Evolutionary conservation across 2,113 vertebrate species (phyloP).

Genomic region (Corvus hawaiiensis): DNA sequence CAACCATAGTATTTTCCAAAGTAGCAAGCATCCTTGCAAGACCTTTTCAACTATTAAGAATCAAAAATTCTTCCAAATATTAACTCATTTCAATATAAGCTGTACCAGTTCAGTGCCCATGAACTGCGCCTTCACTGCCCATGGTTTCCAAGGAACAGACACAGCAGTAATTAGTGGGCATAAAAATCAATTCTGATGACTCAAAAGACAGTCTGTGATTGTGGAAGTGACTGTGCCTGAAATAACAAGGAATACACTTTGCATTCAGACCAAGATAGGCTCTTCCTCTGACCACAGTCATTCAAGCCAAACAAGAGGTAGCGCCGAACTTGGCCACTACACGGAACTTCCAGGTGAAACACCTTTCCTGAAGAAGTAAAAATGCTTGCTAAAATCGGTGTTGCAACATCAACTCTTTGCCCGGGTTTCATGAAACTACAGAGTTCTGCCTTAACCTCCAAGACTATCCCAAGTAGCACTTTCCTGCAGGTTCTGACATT

Average conservation of each 20-base stretch:
- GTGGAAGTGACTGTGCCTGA: neutral
- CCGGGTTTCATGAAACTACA: neutral
- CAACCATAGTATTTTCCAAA: neutral
- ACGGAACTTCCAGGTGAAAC: neutral
- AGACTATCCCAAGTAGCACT: neutral
- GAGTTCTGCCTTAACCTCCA: neutral
- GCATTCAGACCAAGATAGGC: neutral
- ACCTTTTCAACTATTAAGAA: neutral
- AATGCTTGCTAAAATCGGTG: neutral
- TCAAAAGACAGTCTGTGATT: constrained; percentile 3
- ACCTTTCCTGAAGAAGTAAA: neutral
- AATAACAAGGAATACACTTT: neutral
- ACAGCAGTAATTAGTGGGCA: constrained; percentile 5
- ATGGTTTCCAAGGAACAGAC: neutral
- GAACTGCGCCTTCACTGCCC: neutral
- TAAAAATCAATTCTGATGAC: neutral
- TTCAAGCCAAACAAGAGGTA: neutral
- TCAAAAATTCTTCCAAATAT: neutral
- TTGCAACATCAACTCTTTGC: neutral
- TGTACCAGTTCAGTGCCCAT: neutral
- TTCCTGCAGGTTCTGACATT: fast-evolving
- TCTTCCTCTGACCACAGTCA: fast-evolving
- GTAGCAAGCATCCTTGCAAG: neutral
- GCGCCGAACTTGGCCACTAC: fast-evolving
- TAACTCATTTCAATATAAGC: neutral